Conservation (phyloP, 2,888 invertebrate species). For the Baronia brevicornis region DNA sequence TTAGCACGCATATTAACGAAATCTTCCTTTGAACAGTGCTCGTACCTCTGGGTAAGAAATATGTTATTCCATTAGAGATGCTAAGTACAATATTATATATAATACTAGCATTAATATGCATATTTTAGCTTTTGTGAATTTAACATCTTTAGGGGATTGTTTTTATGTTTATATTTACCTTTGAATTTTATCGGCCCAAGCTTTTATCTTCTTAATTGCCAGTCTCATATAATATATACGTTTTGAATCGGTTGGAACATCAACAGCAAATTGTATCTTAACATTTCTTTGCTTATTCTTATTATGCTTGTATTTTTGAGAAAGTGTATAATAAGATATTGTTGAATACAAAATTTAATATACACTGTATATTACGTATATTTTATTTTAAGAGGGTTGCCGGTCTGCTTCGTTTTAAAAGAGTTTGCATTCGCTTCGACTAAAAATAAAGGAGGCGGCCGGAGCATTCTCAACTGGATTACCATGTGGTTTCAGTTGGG, state of each 20-base stretch:
- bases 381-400: slow-evolving; percentile 6
- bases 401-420: slow-evolving; percentile 10
- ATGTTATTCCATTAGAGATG: slow-evolving; percentile 9
- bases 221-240: too few relatives aligned
- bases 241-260: too few relatives aligned
- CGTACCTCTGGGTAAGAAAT: slow-evolving; percentile 12
- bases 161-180: too few relatives aligned
- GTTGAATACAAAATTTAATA: too few relatives aligned
- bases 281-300: slow-evolving; percentile 39
- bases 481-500: slow-evolving; percentile 4
- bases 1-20: slow-evolving; percentile 14
- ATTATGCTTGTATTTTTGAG: slow-evolving; percentile 26
- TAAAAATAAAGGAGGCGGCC: slow-evolving; percentile 9
- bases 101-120: too few relatives aligned
- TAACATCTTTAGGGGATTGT: too few relatives aligned
- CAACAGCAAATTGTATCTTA: too few relatives aligned
- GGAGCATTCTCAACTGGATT: slow-evolving; percentile 9
- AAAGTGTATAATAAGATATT: slow-evolving; percentile 27
- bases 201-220: too few relatives aligned
- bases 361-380: too few relatives aligned
- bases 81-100: too few relatives aligned
- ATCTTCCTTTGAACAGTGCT: slow-evolving; percentile 14
- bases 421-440: slow-evolving; percentile 7
- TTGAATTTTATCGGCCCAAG: too few relatives aligned
- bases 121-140: too few relatives aligned